Percentiles rank a stretch among this genome's conserved stretches.
These are phyloP conservation scores for Bradysia coprophila DNA, from an alignment of 1,140 invertebrate species.

Conservation along the genomic window DNA sequence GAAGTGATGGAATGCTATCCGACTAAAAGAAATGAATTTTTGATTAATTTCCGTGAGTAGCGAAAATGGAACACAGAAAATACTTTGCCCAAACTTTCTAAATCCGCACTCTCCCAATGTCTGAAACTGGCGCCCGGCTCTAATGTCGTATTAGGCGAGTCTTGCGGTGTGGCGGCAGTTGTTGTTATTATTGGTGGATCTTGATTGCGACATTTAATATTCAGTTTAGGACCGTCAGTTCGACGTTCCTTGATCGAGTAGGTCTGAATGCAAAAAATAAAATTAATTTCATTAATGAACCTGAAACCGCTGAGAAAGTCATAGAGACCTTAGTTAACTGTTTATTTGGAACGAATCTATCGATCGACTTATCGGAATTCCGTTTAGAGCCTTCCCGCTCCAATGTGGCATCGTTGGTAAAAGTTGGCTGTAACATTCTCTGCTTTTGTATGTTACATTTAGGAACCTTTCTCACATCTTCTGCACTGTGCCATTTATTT, in stretches of 20 bases:
- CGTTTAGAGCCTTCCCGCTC: slow-evolving; percentile 8
- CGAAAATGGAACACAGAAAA: no score
- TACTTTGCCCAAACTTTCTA: not conserved
- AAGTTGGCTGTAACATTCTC: slow-evolving; percentile 35
- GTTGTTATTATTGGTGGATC: slow-evolving; percentile 73
- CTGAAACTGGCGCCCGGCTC: slow-evolving; percentile 42
- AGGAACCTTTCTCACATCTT: slow-evolving; percentile 26
- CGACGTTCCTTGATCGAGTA: slow-evolving; percentile 22
- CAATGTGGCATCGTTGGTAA: slow-evolving; percentile 4
- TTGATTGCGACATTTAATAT: slow-evolving; percentile 4
- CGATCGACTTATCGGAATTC: slow-evolving; percentile 7
- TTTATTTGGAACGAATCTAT: no score
- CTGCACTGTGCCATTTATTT: slow-evolving; percentile 25
- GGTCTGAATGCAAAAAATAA: no score
- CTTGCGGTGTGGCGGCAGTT: slow-evolving; percentile 87
- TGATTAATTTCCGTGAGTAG: no score
- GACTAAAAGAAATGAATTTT: slow-evolving; percentile 5
- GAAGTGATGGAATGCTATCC: slow-evolving; percentile 13
- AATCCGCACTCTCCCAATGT: slow-evolving; percentile 18
- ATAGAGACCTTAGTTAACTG: no score
- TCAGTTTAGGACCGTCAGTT: slow-evolving; percentile 13
- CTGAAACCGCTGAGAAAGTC: no score
- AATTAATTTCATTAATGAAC: no score
- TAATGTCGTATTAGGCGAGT: slow-evolving; percentile 80
- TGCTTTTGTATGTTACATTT: slow-evolving; percentile 77